Base-by-base conservation (phyloP, 92 coral and sea anemone genomes). In the Siderastrea siderea region DNA sequence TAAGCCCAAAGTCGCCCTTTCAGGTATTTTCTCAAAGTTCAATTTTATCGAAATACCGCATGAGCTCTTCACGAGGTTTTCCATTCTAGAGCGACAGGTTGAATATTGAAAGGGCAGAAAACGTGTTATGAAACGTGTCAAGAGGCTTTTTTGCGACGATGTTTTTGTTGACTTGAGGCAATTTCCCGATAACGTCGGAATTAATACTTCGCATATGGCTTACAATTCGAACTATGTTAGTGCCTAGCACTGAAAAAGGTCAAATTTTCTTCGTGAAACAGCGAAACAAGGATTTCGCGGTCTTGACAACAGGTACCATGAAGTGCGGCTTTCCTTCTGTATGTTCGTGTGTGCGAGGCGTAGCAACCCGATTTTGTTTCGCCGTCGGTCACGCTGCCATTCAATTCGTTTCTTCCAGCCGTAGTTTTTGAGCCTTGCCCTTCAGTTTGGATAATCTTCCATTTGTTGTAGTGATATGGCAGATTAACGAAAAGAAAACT, bases 111-210 rank as follows among this genome's bases (percentile, higher is more conserved):
- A 84, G 15, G 57, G 79, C 72, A 48, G 49, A 62, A 74, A 84
- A 84, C 80, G 87, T 83, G 87, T 72, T 74, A 73, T 84, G 64
- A 71, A 84, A 84, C 80, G 62, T 74, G 80, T 84, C 87, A 84
- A 71, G 71, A 72, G 58, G 70, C 87, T 71, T 83, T 59, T 74
- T 73, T 74, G 3, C 67, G 69, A 47, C 53, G 59, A 19, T 73
- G 81, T 84, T 84, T 84, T 62, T 64, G 80, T 73, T 74, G 87
- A 72, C 87, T 51, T 72, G 48, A 65, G 15, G 80, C 45, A 84
- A 84, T 73, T 59, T 84, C 44, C 67, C 72, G 70, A 57, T 49
- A 15, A 47, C 17, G 62, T 74, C 16, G 60, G 63, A 74, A 19
- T 43, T 49, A 63, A 47, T 48, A 7, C 72, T 61, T 4, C 11